These are phyloP conservation scores for Oncorhynchus kisutch DNA, from an alignment of 2,113 vertebrate species.

Conservation along the genomic window DNA sequence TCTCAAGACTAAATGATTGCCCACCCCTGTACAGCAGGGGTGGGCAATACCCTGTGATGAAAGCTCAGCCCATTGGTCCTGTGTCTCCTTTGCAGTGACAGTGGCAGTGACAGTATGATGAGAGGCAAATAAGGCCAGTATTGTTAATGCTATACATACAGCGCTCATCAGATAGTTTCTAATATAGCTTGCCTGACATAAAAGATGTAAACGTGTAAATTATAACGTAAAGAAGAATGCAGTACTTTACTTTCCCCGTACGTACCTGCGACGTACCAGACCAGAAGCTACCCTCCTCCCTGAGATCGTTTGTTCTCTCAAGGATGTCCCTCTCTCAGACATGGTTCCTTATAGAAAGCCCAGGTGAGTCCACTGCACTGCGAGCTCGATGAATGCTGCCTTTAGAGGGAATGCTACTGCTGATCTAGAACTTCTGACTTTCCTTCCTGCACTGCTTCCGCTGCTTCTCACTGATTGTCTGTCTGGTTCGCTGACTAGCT, in stretches of 20 bases:
- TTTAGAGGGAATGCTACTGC: conserved; percentile 22
- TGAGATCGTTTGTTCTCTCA: conserved; percentile 63
- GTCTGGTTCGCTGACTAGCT: conserved; percentile 24
- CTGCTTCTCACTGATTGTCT: conserved; percentile 47
- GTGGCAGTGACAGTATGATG: not conserved
- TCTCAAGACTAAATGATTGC: too few relatives aligned
- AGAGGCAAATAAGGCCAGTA: not conserved
- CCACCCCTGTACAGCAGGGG: too few relatives aligned
- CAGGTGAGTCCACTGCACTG: conserved; percentile 72
- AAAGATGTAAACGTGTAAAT: not conserved
- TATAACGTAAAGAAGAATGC: conserved; percentile 9
- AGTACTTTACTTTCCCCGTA: conserved; percentile 33
- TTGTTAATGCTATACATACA: not conserved
- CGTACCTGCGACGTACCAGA: conserved; percentile 54
- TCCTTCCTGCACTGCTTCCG: conserved; percentile 55
- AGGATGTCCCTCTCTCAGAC: conserved; percentile 69
- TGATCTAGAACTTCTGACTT: conserved; percentile 29
- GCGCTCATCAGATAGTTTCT: not conserved
- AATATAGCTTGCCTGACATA: not conserved
- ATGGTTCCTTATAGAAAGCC: conserved; percentile 63
- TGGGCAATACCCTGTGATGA: too few relatives aligned
- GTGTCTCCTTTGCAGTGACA: not conserved
- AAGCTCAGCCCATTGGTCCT: conserved; percentile 4
- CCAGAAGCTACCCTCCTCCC: conserved; percentile 57
- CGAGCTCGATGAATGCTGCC: conserved; percentile 40